These are phyloP conservation scores for Myiozetetes cayanensis DNA, from an alignment of 2,113 vertebrate species.

Conservation along the genomic window DNA sequence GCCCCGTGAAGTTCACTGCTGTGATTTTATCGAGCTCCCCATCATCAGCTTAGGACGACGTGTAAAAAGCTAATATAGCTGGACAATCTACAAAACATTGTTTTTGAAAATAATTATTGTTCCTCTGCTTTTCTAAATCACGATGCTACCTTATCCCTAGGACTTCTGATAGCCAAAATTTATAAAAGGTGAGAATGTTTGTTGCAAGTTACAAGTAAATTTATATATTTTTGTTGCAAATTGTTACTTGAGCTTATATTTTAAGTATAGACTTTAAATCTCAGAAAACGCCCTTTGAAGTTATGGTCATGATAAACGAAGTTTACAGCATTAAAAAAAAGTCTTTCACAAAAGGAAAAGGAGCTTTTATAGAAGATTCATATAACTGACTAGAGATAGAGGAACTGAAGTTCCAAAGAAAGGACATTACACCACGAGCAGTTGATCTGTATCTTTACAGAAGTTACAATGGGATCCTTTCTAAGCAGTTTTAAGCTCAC, in stretches of 20 bases:
- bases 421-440: background rate
- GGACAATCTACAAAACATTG: background rate
- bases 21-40: background rate
- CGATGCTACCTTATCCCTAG: background rate
- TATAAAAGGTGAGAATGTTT: background rate
- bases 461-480: background rate
- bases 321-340: background rate
- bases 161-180: background rate
- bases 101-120: background rate
- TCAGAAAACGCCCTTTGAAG: background rate
- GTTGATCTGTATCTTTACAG: fast-evolving
- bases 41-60: background rate
- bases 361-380: background rate
- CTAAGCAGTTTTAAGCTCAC: background rate
- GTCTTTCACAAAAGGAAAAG: background rate
- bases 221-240: background rate
- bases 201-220: background rate
- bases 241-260: background rate
- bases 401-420: background rate
- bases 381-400: background rate
- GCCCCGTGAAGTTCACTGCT: background rate
- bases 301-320: background rate
- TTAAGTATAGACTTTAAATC: background rate
- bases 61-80: background rate
- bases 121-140: background rate